A percentile compares a stretch with the other conserved stretches of the same genome.
Conservation (phyloP, 2,888 invertebrate species). For the Linhomoeus sp. region DNA sequence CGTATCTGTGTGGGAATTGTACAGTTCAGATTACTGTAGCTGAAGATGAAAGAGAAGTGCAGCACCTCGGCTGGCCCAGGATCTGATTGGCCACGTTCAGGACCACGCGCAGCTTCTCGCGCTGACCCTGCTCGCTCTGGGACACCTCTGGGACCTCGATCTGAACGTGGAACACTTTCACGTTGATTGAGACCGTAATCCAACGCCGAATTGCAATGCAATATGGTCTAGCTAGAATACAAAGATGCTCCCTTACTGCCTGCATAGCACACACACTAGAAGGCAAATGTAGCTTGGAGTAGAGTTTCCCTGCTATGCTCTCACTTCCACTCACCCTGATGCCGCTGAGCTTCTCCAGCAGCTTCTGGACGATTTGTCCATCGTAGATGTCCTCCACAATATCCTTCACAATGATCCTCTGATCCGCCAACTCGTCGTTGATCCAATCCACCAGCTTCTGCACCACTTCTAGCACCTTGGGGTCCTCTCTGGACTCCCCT, state of each 20-base stretch:
- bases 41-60: too few relatives aligned
- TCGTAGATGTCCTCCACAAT: conserved; percentile 92
- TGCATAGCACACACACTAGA: too few relatives aligned
- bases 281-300: too few relatives aligned
- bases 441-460: conserved; percentile 82
- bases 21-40: too few relatives aligned
- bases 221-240: too few relatives aligned
- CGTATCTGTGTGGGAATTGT: too few relatives aligned
- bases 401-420: conserved; percentile 87
- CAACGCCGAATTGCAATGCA: too few relatives aligned
- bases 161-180: conserved; percentile 41
- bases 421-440: conserved; percentile 84
- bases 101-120: conserved; percentile 65
- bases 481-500: conserved; percentile 62
- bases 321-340: conserved; percentile 11
- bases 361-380: conserved; percentile 62
- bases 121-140: conserved; percentile 89
- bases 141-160: conserved; percentile 94
- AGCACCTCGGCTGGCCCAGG: conserved; percentile 21
- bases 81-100: conserved; percentile 69
- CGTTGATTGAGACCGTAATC: too few relatives aligned
- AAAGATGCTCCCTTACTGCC: too few relatives aligned
- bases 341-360: conserved; percentile 34
- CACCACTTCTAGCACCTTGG: conserved; percentile 36
- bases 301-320: too few relatives aligned